phyloP scores from a whole-genome alignment of 2,113 vertebrate species.

The Clarias macrocephalus region DNA sequence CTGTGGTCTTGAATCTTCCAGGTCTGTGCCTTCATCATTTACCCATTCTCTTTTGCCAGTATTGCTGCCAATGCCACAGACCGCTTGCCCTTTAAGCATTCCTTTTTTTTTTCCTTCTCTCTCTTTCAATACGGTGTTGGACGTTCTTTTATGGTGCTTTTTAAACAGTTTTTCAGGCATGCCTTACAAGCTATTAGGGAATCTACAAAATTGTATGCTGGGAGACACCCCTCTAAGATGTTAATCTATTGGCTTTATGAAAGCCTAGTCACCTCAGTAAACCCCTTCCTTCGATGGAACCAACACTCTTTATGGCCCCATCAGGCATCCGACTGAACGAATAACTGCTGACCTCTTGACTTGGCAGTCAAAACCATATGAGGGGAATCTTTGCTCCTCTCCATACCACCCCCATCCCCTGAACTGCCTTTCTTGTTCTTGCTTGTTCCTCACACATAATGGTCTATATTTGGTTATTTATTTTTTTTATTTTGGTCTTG shows the following conservation, averaged over 20 bases:
- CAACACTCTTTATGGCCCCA: conserved; percentile 73
- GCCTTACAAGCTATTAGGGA: conserved; percentile 77
- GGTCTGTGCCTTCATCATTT: conserved; percentile 51
- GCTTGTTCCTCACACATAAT: conserved; percentile 16
- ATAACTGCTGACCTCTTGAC: conserved; percentile 75
- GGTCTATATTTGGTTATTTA: background rate
- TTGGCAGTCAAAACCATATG: conserved; percentile 72
- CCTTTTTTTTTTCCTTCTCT: conserved; percentile 42
- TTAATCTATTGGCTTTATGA: conserved; percentile 76
- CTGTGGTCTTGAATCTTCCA: conserved; percentile 74
- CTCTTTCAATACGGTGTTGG: conserved; percentile 75
- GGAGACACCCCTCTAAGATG: conserved; percentile 72
- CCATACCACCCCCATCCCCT: conserved; percentile 18
- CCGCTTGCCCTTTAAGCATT: conserved; percentile 45
- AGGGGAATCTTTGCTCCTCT: conserved; percentile 67
- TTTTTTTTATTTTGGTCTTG: background rate
- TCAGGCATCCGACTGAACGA: conserved; percentile 73
- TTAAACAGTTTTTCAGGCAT: conserved; percentile 74
- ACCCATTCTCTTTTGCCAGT: conserved; percentile 3
- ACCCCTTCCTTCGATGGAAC: conserved; percentile 64
- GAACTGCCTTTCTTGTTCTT: background rate
- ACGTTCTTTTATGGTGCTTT: conserved; percentile 72
- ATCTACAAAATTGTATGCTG: conserved; percentile 71
- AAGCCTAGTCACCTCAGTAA: conserved; percentile 74
- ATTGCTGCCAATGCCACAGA: conserved; percentile 21